Evolutionary conservation across 2,888 invertebrate species (phyloP).

Genomic region (Catocala sponsa): DNA sequence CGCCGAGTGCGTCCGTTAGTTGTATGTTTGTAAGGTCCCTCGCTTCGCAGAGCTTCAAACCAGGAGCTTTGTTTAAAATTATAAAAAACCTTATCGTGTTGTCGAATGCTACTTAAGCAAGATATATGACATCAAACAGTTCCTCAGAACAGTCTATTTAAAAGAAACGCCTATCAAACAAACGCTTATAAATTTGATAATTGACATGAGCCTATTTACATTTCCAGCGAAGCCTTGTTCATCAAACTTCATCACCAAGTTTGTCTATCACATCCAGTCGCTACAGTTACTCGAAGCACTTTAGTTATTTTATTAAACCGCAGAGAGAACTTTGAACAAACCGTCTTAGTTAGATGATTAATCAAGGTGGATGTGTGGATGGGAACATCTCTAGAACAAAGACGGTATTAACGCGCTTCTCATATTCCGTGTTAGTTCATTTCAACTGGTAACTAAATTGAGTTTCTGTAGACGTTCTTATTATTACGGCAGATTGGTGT

Average conservation of each 20-base stretch:
- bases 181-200: too few species aligned
- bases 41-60: too few species aligned
- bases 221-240: conserved; percentile 1
- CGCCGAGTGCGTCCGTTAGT: too few species aligned
- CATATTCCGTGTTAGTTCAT: conserved; percentile 11
- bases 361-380: conserved; percentile 34
- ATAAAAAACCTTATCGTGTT: too few species aligned
- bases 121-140: too few species aligned
- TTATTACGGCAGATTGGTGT: too few species aligned
- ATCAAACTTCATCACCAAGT: conserved; percentile 31
- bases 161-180: too few species aligned
- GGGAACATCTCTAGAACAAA: conserved; percentile 29
- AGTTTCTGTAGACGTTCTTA: conserved; percentile 4
- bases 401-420: conserved; percentile 16
- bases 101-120: too few species aligned
- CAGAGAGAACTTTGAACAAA: conserved; percentile 37
- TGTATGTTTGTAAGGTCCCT: too few species aligned
- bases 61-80: too few species aligned
- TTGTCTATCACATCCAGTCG: conserved; percentile 27
- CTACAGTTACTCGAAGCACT: not conserved
- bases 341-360: conserved; percentile 38
- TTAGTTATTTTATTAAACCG: conserved; percentile 41
- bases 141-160: too few species aligned
- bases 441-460: conserved; percentile 2
- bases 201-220: too few species aligned